Base-by-base conservation (phyloP, 2,888 invertebrate genomes). In the Hypercompe scribonia region DNA sequence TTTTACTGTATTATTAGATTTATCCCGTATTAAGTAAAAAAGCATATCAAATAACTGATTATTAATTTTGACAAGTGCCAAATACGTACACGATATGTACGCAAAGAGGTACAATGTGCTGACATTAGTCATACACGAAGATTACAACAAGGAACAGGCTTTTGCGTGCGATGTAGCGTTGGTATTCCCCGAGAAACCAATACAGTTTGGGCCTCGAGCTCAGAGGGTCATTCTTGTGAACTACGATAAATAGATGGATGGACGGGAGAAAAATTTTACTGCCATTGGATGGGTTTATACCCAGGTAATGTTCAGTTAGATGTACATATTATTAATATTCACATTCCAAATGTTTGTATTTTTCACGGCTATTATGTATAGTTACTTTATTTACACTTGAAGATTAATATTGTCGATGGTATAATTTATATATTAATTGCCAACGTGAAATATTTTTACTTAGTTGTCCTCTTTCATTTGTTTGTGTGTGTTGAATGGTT, bases 261-360 rank as follows among this genome's bases (percentile, higher is more conserved):
- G 68, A 7, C 72, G 58, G 0, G 85, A 90, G 66, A 84, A 65
- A 0, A 79, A 83, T 7, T 92, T 93, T 66, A 68, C 78, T 13
- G 92, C 88, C 3, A 87, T 88, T n/a, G 94, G 94, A 2, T 94
- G 94, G 94, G 94, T 94, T 2, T 88, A 83, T 88, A 90, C 87
- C 1, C 73, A 86, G 86, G 94, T 93, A 85, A 61, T 31, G 15
- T 18, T 31, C 33, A 33, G 5, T 63, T 63, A 33, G 33, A 21
- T 63, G 18, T 18, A 46, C 18, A 46, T 18, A 5, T 4, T 4
- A 46, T 18, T 46, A 4, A 18, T 18, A 46, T 46, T 46, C 46
- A 46, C 21, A 46, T 11, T 39, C 8, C 8, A 58, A 11, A 58
- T 4, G 28, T 58, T 58, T 21, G 21, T 46, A 46, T 46, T 21